Evolutionary conservation across 1,140 invertebrate genomes (phyloP), one percentile per base, ranked within the genome.

Genomic region (Drosophila simulans): DNA sequence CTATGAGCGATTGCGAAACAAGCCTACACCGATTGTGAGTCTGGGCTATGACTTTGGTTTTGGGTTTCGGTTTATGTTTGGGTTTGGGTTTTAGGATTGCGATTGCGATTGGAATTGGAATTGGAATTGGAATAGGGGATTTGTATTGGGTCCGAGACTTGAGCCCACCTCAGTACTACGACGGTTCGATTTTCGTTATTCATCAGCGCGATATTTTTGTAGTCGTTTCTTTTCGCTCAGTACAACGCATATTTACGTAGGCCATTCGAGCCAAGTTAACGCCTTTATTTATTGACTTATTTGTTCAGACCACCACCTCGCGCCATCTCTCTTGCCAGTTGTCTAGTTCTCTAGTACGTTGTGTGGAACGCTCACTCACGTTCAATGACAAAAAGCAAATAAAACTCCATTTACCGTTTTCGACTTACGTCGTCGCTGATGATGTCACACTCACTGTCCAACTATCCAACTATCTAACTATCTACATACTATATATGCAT

Each of bases 251-350:
- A 88, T 86, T 86, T 89, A 89, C 83, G 82, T 86, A 86, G 82
- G 82, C 82, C 83, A 88, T 86, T 75, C 45, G 65, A 86, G 54
- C 75, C 83, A 88, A 88, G 82, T 86, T 86, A 83, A 86, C 83
- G 82, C 82, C 83, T 86, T 79, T 86, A 86, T 82, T 83, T 86
- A 86, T 86, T 88, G 83, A 86, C 83, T 78, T 86, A 88, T 86
- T 88, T 81, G 77, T 56, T 85, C 66, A 81, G 73, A 86, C 73
- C 40, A 37, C 34, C 66, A 55, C 40, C 49, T 69, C 48, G 45
- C 52, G 27, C 34, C 17, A 48, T 27, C 45, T 31, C 35, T 34
- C 39, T 71, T 17, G 11, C 20, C 34, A 17, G 48, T 46, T 27
- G 49, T 37, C 55, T 42, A 56, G 46, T 31, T 48, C 22, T n/a